Percentiles rank a stretch among this genome's conserved stretches.
These are phyloP conservation scores for Apteryx owenii DNA, from an alignment of 2,113 vertebrate species.

Conservation along the genomic window DNA sequence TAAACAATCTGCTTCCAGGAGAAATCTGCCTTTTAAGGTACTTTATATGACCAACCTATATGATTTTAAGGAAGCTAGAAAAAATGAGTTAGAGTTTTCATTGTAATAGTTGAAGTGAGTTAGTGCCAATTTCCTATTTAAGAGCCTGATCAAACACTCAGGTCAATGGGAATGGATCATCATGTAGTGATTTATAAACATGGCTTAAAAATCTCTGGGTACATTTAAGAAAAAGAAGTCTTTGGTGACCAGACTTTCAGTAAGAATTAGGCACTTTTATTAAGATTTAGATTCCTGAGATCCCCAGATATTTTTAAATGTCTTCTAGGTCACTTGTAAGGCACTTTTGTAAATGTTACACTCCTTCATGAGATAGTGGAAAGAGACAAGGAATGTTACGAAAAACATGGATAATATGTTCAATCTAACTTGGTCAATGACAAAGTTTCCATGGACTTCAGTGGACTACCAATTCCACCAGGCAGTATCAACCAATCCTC, in stretches of 20 bases:
- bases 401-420: not conserved
- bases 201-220: not conserved
- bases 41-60: not conserved
- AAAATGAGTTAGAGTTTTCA: not conserved
- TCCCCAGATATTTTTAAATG: not conserved
- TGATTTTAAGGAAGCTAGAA: not conserved
- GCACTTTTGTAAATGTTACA: not conserved
- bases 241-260: not conserved
- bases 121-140: not conserved
- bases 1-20: not conserved
- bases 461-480: not conserved
- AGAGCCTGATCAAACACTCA: not conserved
- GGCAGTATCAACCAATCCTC: not conserved
- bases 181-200: not conserved
- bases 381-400: not conserved
- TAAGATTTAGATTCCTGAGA: not conserved
- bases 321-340: not conserved
- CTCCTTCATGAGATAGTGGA: not conserved
- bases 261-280: not conserved
- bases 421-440: not conserved
- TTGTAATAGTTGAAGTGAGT: not conserved
- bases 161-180: not conserved
- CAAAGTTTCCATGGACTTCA: not conserved
- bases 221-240: not conserved
- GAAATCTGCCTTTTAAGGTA: not conserved